Percentiles rank a stretch among this genome's conserved stretches.
Conservation (phyloP, 2,113 vertebrate genomes). For the Macaca nemestrina region DNA sequence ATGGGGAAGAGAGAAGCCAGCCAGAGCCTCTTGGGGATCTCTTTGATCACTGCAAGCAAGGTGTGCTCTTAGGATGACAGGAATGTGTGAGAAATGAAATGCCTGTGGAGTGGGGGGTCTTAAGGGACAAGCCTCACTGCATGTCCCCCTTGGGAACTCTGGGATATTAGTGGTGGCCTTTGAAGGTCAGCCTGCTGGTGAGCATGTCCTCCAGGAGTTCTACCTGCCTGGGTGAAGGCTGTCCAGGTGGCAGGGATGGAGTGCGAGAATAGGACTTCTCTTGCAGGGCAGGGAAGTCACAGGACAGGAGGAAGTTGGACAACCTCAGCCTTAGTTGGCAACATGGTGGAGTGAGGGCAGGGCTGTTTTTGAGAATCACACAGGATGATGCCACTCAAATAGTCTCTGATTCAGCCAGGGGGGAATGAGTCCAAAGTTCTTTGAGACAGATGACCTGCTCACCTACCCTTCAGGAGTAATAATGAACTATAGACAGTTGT, state of each 20-base stretch:
- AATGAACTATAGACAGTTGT: background rate
- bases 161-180: background rate
- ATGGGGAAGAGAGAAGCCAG: background rate
- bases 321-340: background rate
- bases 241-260: background rate
- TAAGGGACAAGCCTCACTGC: background rate
- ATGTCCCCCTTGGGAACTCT: background rate
- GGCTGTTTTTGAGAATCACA: background rate
- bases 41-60: background rate
- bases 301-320: background rate
- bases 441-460: background rate
- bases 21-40: background rate
- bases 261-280: background rate
- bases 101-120: background rate
- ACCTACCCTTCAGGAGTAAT: background rate
- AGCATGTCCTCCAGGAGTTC: background rate
- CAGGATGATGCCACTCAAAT: background rate
- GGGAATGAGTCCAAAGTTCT: background rate
- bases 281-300: background rate
- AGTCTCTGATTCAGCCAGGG: background rate
- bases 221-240: background rate
- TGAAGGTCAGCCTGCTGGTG: background rate
- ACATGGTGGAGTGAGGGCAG: background rate
- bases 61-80: background rate
- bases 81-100: background rate